Evolutionary conservation across 2,113 vertebrate species (phyloP).

Genomic region (Synchiropus splendidus): DNA sequence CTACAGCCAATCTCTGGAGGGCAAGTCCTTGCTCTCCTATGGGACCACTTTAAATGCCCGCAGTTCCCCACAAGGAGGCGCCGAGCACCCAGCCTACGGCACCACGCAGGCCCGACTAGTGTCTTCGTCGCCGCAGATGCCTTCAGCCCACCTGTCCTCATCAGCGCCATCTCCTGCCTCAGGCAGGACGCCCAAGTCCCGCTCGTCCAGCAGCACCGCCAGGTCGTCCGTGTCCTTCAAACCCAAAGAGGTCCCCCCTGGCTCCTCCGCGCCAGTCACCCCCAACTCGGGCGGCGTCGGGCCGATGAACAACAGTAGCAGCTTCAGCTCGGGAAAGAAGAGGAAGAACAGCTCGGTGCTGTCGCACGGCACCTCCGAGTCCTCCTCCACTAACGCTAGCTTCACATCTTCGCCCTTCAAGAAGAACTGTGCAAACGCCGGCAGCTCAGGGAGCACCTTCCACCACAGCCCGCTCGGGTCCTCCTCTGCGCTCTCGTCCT

Average conservation of each 20-base stretch:
- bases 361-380: constrained; percentile 75
- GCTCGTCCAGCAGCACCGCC: constrained; percentile 82
- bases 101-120: constrained; percentile 86
- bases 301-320: constrained; percentile 66
- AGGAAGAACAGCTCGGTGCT: constrained; percentile 85
- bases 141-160: constrained; percentile 84
- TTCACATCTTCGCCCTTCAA: constrained; percentile 82
- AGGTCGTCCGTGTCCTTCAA: constrained; percentile 69
- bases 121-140: constrained; percentile 89
- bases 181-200: constrained; percentile 87
- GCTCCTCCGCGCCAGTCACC: constrained; percentile 52
- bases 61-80: constrained; percentile 70
- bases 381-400: constrained; percentile 70
- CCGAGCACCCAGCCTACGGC: constrained; percentile 82
- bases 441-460: constrained; percentile 80
- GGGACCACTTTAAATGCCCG: constrained; percentile 92
- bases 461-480: constrained; percentile 71
- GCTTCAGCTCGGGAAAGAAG: constrained; percentile 86
- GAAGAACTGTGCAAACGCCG: constrained; percentile 87
- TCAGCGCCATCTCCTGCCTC: constrained; percentile 78
- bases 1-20: constrained; percentile 74
- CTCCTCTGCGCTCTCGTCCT: constrained; percentile 61
- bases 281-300: constrained; percentile 70
- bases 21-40: constrained; percentile 80
- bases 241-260: constrained; percentile 49